These are phyloP conservation scores for Drosophila novamexicana DNA, from an alignment of 1,140 invertebrate species.

Conservation along the genomic window DNA sequence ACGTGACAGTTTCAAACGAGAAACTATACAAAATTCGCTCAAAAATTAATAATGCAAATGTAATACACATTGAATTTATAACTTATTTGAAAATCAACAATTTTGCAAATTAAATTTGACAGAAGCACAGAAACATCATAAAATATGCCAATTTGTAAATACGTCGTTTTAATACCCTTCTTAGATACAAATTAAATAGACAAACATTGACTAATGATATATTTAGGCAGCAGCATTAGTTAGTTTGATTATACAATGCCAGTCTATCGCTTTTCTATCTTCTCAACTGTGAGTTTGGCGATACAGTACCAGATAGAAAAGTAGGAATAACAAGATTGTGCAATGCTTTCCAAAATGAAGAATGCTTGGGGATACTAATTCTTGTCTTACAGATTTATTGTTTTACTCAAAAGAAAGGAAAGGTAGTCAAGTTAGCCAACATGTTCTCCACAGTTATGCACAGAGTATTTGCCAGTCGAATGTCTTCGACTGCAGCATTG, in stretches of 20 bases:
- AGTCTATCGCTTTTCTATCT: too few species aligned
- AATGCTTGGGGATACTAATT: too few species aligned
- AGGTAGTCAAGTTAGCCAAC: too few species aligned
- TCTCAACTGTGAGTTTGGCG: too few species aligned
- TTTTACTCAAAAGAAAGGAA: too few species aligned
- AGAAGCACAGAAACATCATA: constrained; percentile 8
- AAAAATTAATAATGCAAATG: constrained; percentile 16
- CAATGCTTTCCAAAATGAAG: too few species aligned
- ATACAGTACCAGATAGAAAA: too few species aligned
- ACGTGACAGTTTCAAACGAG: background rate
- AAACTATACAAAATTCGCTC: background rate
- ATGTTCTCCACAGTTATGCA: background rate
- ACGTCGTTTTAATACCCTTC: background rate
- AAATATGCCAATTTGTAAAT: constrained; percentile 19
- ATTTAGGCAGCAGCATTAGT: too few species aligned
- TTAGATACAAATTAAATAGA: background rate
- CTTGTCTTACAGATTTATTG: background rate
- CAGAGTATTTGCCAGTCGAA: background rate
- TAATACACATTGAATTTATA: constrained; percentile 6
- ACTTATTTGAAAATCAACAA: constrained; percentile 55
- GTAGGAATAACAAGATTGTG: too few species aligned
- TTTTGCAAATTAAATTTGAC: constrained; percentile 45
- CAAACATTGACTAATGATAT: too few species aligned
- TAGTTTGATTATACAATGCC: too few species aligned
- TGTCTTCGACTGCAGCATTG: background rate